Base-by-base conservation (phyloP, 2,113 vertebrate species). In the Irena cyanogastra region DNA sequence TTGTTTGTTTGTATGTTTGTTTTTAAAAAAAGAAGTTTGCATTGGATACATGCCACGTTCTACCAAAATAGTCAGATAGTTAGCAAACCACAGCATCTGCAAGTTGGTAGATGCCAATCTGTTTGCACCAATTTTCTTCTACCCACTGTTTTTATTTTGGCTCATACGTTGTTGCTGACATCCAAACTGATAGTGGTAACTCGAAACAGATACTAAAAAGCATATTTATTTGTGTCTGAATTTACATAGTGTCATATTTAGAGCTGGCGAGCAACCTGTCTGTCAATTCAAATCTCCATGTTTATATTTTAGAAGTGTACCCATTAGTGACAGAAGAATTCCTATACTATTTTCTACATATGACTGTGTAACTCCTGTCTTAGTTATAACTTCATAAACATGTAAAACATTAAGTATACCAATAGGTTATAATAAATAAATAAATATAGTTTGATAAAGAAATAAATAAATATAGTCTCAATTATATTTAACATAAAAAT, bases 101-200 rank as follows among this genome's bases (percentile, higher is more conserved):
- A 92, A 75, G 52, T 31, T 92, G 64, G 24, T 82, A 81, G 59
- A 83, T 92, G 35, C 42, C 79, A 81, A 83, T 68, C 33, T 92
- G 60, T 95, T 93, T 86, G 31, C 41, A 68, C 18, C 37, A 28
- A 33, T 92, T 84, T 82, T 84, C 17, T 90, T 75, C 74, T 92
- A 81, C 80, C 41, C 56, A 82, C 76, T 78, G 47, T 66, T 93
- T 93, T 89, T 92, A 57, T 93, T 91, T 95, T 94, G 95, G 64
- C 90, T 95, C 7, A 3, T 84, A 42, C 13, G 19, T 45, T 63
- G 54, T 82, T 93, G 54, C 59, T 91, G 68, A 35, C 24, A 90
- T 94, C 68, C 94, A 90, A 81, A 90, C 47, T 81, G 64, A 45
- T 80, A n/a, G 12, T 85, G 41, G 28, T 41, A 95, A 92, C 75